These are phyloP conservation scores for Anniella stebbinsi DNA, from an alignment of 2,797 vertebrate species.

Conservation along the genomic window DNA sequence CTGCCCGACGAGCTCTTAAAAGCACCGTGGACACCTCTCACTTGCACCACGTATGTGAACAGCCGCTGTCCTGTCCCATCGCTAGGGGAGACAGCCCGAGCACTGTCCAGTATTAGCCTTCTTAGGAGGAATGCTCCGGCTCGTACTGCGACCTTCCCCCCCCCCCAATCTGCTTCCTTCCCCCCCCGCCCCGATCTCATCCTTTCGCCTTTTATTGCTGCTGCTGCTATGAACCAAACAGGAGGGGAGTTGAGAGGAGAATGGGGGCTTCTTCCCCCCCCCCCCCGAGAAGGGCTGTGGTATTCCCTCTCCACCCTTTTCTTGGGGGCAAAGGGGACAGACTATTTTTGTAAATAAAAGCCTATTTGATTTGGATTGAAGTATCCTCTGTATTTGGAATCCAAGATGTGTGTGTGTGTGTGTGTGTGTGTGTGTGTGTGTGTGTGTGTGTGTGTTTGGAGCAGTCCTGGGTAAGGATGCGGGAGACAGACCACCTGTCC, in stretches of 20 bases:
- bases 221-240: background rate
- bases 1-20: background rate
- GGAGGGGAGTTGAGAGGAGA: too few species aligned
- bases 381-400: background rate
- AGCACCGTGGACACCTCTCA: background rate
- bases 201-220: background rate
- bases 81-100: background rate
- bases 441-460: background rate
- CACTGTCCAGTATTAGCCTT: background rate
- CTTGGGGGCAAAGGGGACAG: background rate
- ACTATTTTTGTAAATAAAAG: conserved; percentile 41
- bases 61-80: background rate
- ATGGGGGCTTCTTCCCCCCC: background rate
- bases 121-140: background rate
- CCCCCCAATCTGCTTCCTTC: too few species aligned
- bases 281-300: background rate
- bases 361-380: background rate
- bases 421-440: background rate
- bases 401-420: fast-evolving
- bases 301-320: background rate
- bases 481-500: background rate
- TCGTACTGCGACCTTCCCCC: background rate
- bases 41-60: background rate
- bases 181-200: too few species aligned
- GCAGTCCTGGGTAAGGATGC: background rate